These are phyloP conservation scores for Galerucella pusilla DNA, from an alignment of 2,888 invertebrate species.

Conservation along the genomic window DNA sequence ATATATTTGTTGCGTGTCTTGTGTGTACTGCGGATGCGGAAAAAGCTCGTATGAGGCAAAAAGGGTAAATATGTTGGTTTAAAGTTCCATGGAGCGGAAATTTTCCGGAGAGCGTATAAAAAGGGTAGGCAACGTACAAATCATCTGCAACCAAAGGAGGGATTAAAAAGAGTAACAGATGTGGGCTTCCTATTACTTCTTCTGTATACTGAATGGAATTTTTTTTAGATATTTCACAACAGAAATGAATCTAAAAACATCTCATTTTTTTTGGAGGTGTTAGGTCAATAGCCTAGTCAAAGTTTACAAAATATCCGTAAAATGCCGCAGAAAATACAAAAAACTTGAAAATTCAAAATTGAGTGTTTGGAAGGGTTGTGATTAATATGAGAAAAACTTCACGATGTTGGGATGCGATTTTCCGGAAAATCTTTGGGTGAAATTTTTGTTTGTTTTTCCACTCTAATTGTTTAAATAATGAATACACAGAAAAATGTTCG, in stretches of 20 bases:
- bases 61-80: slow-evolving; percentile 55
- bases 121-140: slow-evolving; percentile 57
- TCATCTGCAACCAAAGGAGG: slow-evolving; percentile 54
- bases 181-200: slow-evolving; percentile 54
- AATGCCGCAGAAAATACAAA: no score
- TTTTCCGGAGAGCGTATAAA: slow-evolving; percentile 55
- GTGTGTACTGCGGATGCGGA: slow-evolving; percentile 38
- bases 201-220: slow-evolving; percentile 33
- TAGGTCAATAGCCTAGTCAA: no score
- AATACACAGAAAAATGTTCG: no score
- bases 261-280: neutral
- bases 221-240: neutral
- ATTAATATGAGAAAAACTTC: no score
- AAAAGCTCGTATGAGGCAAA: slow-evolving; percentile 38
- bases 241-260: neutral
- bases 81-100: slow-evolving; percentile 59
- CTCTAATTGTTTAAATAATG: no score
- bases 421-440: no score
- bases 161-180: slow-evolving; percentile 58
- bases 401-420: no score
- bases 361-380: no score
- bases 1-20: slow-evolving; percentile 40
- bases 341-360: no score
- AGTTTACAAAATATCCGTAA: no score
- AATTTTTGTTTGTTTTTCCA: no score